Conservation (phyloP, 1,140 invertebrate species). For the Bombus superbus region DNA sequence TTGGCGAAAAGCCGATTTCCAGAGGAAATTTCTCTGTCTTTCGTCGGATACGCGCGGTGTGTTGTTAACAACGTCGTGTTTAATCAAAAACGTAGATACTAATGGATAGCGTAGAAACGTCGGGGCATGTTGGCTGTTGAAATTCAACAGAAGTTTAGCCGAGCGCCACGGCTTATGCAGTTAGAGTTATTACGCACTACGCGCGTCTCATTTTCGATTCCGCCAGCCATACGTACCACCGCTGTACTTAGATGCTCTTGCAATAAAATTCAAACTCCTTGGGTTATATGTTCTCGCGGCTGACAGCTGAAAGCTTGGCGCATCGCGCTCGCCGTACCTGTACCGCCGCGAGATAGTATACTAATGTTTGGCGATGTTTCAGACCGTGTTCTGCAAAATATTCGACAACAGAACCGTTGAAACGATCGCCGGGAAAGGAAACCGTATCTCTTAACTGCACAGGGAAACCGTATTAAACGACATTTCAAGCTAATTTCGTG, state of each 20-base stretch:
- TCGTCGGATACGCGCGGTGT: neutral
- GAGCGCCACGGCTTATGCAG: neutral
- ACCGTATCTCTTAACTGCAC: neutral
- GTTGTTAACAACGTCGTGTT: slow-evolving; percentile 26
- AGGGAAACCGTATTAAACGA: neutral
- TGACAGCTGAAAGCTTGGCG: slow-evolving; percentile 14
- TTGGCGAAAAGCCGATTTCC: neutral
- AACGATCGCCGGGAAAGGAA: neutral
- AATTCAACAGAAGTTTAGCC: slow-evolving; percentile 6
- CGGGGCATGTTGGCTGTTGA: slow-evolving; percentile 3
- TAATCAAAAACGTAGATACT: neutral
- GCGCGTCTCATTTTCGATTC: slow-evolving; percentile 43
- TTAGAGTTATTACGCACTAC: slow-evolving; percentile 18
- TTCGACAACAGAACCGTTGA: neutral
- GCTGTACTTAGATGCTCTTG: neutral
- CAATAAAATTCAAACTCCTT: slow-evolving; percentile 46
- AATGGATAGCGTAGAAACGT: neutral
- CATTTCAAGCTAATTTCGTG: slow-evolving; percentile 1
- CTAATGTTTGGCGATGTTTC: slow-evolving; percentile 32
- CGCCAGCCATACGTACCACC: neutral
- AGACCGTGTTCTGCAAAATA: neutral
- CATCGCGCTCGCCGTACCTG: neutral
- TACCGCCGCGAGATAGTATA: neutral
- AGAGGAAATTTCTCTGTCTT: neutral
- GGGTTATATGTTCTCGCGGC: slow-evolving; percentile 9